Evolutionary conservation across 1,140 invertebrate species (phyloP).

Genomic region (Oscheius sp.): DNA sequence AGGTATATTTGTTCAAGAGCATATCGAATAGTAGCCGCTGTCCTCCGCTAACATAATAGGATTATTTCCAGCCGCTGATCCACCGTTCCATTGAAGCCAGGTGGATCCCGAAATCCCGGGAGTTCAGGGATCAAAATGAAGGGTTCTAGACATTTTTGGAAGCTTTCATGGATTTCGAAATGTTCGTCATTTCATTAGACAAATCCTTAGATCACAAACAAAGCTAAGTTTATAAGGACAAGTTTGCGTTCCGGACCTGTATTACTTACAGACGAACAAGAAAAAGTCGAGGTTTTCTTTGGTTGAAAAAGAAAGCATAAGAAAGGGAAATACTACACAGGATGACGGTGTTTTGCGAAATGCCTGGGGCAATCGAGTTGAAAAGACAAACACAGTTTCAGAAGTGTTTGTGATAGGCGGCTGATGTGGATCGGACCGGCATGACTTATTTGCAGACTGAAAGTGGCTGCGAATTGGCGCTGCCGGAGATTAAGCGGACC

Average conservation of each 20-base stretch:
- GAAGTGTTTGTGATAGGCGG: constrained; percentile 6
- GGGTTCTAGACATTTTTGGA: too few species aligned
- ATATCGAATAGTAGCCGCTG: not conserved
- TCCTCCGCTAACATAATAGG: constrained; percentile 5
- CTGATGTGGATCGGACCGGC: constrained; percentile 10
- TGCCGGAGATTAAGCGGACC: constrained; percentile 10
- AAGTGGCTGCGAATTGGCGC: constrained; percentile 7
- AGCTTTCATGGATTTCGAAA: too few species aligned
- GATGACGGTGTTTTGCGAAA: not conserved
- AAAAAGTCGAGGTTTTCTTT: too few species aligned
- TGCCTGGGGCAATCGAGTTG: constrained; percentile 3
- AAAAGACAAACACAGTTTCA: not conserved
- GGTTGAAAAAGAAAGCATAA: too few species aligned
- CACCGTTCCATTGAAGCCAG: constrained; percentile 10
- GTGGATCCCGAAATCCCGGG: too few species aligned
- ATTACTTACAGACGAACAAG: too few species aligned
- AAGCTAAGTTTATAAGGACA: too few species aligned
- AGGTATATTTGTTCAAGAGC: constrained; percentile 6
- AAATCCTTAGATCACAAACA: too few species aligned
- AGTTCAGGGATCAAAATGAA: too few species aligned
- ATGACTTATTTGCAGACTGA: not conserved
- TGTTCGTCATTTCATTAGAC: too few species aligned
- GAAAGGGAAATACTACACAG: too few species aligned
- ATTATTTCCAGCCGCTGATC: constrained; percentile 6
- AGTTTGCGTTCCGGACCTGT: too few species aligned